Conservation (phyloP, 2,797 vertebrate genomes). For the Okamejei kenojei region DNA sequence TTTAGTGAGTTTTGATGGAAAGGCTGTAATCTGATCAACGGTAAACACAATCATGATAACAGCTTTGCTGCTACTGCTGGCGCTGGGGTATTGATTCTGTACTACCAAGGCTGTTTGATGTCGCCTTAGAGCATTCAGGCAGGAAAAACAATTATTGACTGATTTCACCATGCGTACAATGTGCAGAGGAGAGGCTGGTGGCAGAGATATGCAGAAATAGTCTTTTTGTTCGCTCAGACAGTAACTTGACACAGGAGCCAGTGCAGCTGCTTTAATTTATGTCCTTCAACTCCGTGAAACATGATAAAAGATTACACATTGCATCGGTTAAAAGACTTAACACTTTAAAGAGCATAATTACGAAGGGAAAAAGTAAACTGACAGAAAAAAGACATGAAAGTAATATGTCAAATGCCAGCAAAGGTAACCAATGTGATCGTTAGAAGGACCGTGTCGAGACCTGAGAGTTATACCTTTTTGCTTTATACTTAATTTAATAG, state of each 20-base stretch:
- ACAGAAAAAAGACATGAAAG: slow-evolving; percentile 27
- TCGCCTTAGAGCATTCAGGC: slow-evolving; percentile 48
- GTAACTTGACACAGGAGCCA: slow-evolving; percentile 54
- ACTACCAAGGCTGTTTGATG: slow-evolving; percentile 55
- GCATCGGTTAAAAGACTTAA: slow-evolving; percentile 35
- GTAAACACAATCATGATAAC: slow-evolving; percentile 53
- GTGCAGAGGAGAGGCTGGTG: slow-evolving; percentile 43
- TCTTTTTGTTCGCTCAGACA: slow-evolving; percentile 51
- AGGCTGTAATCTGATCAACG: slow-evolving; percentile 50
- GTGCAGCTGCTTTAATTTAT: slow-evolving; percentile 50
- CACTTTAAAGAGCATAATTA: slow-evolving; percentile 35
- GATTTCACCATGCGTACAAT: slow-evolving; percentile 47
- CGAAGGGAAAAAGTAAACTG: slow-evolving; percentile 25
- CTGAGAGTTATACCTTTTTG: neutral
- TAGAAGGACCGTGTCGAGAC: neutral
- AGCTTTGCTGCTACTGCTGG: slow-evolving; percentile 49
- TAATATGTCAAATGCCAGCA: slow-evolving; percentile 31
- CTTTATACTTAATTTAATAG: slow-evolving; percentile 8
- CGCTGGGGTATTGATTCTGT: slow-evolving; percentile 57
- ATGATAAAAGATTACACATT: slow-evolving; percentile 46
- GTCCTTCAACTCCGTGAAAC: slow-evolving; percentile 47
- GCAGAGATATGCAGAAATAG: slow-evolving; percentile 50
- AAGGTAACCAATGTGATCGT: neutral
- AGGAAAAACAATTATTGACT: slow-evolving; percentile 52
- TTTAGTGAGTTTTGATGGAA: slow-evolving; percentile 49